These are phyloP conservation scores for Plagodis dolabraria DNA, from an alignment of 2,888 invertebrate species.

Conservation along the genomic window DNA sequence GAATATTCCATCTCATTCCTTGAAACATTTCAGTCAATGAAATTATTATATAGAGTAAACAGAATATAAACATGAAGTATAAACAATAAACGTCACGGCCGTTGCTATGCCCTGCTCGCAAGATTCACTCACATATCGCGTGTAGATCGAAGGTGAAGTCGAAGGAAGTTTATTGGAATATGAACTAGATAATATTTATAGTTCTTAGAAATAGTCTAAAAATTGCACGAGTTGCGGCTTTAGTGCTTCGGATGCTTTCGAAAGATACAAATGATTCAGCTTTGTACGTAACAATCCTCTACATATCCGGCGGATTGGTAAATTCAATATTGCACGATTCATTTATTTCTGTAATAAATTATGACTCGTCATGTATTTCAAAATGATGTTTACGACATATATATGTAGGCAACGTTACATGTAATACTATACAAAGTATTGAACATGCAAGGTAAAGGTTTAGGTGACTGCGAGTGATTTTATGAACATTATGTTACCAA, in stretches of 20 bases:
- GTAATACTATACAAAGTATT: no score
- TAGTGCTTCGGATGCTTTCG: slow-evolving; percentile 42
- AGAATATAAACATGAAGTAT: slow-evolving; percentile 66
- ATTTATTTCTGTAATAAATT: slow-evolving; percentile 43
- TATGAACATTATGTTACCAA: slow-evolving; percentile 12
- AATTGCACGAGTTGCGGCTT: slow-evolving; percentile 65
- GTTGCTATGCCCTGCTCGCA: slow-evolving; percentile 67
- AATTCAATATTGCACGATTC: slow-evolving; percentile 43
- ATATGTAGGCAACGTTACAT: no score
- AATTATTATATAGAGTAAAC: slow-evolving; percentile 78
- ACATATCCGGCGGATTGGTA: slow-evolving; percentile 42
- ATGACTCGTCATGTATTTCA: slow-evolving; percentile 32
- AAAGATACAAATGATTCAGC: slow-evolving; percentile 37
- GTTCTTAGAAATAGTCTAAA: slow-evolving; percentile 71
- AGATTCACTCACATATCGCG: slow-evolving; percentile 67
- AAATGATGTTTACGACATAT: slow-evolving; percentile 5
- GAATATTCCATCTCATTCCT: slow-evolving; percentile 38
- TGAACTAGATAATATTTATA: slow-evolving; percentile 76
- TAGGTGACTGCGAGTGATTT: slow-evolving; percentile 3
- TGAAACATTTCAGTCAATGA: slow-evolving; percentile 74
- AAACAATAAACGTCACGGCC: slow-evolving; percentile 70
- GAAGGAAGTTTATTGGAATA: slow-evolving; percentile 76
- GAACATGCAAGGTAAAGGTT: no score
- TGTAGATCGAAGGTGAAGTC: slow-evolving; percentile 68
- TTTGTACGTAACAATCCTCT: slow-evolving; percentile 36